Evolutionary conservation across 2,888 invertebrate genomes (phyloP).

Genomic region (Agriopis aurantiaria): DNA sequence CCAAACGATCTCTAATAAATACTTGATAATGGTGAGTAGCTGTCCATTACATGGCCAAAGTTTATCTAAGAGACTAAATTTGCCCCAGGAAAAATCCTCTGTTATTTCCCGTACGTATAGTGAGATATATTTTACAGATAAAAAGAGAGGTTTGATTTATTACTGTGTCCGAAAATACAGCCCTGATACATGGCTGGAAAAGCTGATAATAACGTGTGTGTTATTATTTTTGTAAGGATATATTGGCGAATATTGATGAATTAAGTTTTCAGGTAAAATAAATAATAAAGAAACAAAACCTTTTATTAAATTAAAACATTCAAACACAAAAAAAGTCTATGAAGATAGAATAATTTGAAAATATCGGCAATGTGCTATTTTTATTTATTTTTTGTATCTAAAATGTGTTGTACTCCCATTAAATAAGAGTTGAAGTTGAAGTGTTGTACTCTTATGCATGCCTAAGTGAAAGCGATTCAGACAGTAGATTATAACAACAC

Average conservation of each 20-base stretch:
- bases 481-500: too few relatives aligned
- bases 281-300: neutral
- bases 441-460: too few relatives aligned
- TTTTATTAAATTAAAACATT: neutral
- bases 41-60: constrained; percentile 64
- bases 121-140: constrained; percentile 58
- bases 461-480: too few relatives aligned
- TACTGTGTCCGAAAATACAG: constrained; percentile 50
- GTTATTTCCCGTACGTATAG: constrained; percentile 59
- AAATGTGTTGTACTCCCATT: too few relatives aligned
- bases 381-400: too few relatives aligned
- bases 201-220: constrained; percentile 1
- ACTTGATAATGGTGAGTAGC: constrained; percentile 68
- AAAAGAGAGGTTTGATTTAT: constrained; percentile 66
- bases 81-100: constrained; percentile 54
- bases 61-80: constrained; percentile 66
- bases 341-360: too few relatives aligned
- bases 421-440: too few relatives aligned
- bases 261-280: neutral
- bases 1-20: constrained; percentile 62
- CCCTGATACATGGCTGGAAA: constrained; percentile 34
- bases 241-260: neutral
- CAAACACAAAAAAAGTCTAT: neutral
- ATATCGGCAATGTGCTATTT: too few relatives aligned
- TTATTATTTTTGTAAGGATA: neutral